Conservation (phyloP, 1,140 invertebrate species). For the Trachymyrmex septentrionalis region DNA sequence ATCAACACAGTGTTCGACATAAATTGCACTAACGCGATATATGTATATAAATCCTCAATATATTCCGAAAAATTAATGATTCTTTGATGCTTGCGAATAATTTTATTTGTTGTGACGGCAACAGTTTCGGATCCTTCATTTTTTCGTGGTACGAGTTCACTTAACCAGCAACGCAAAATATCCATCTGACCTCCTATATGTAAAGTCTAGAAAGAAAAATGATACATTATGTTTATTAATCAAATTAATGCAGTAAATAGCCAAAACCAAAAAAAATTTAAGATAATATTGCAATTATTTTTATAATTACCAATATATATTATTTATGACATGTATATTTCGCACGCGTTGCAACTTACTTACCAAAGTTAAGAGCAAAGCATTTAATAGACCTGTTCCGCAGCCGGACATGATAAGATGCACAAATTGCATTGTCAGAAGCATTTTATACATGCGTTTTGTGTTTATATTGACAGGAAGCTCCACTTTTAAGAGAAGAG, state of each 20-base stretch:
- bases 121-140: background rate
- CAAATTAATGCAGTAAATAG: background rate
- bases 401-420: conserved; percentile 44
- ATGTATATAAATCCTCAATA: conserved; percentile 61
- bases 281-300: background rate
- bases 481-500: conserved; percentile 25
- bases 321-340: background rate
- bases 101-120: conserved; percentile 20
- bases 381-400: conserved; percentile 28
- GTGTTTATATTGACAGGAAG: conserved; percentile 42
- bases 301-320: background rate
- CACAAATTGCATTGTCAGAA: conserved; percentile 17
- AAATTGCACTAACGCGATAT: conserved; percentile 66
- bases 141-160: background rate
- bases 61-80: conserved; percentile 44
- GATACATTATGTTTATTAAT: background rate
- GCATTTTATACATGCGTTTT: conserved; percentile 4
- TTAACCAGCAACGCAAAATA: conserved; percentile 41
- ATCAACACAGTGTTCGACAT: conserved; percentile 59
- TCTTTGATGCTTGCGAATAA: conserved; percentile 60
- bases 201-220: conserved; percentile 41
- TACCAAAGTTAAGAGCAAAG: conserved; percentile 44
- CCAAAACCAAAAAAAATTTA: no score
- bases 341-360: background rate
- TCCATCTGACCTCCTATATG: conserved; percentile 63